Evolutionary conservation across 2,888 invertebrate genomes (phyloP), one percentile per base, ranked within the genome.

Genomic region (Omphaloscelis lunosa): DNA sequence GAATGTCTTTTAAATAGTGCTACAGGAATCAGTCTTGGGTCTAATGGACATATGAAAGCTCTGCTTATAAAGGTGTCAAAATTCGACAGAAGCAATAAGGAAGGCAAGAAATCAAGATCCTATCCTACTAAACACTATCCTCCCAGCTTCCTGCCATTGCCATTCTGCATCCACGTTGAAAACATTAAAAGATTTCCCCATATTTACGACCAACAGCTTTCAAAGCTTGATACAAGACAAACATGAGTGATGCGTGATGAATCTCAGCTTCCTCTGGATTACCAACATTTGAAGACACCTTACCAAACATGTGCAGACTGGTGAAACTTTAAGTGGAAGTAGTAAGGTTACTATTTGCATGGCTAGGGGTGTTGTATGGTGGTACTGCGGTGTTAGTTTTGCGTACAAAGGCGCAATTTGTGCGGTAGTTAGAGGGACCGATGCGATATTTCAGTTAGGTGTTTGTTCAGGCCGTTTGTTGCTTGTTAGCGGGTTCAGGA

Each of bases 341-440:
- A 5, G 68, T 86, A 88, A 71, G 72, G 86, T 73, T 75, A 23
- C 83, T 70, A 80, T 81, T 89, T 2, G 41, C 71, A 5, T 78
- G 68, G 74, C 81, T 79, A 58, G 29, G 58, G 61, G 58, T 80
- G 66, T 82, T 87, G 80, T 83, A 78, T 61, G 59, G 59, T 70
- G 27, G 79, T 59, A n/a, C 12, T 59, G 56, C 23, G 75, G 83
- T 91, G 91, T 93, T 93, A 92, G 92, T 93, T 92, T 91, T 91
- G 92, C 91, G 91, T 91, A 90, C 91, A 91, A 89, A 91, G 87
- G 82, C 89, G 82, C 91, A 89, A 91, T 91, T 91, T 91, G 92
- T 90, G 90, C 87, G 89, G 89, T 89, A 90, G 92, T 90, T 89
- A 84, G 86, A 89, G 89, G 86, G 86, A 72, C 76, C 79, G 76